phyloP scores from a whole-genome alignment of 2,113 vertebrate species.

The Coturnix japonica region DNA sequence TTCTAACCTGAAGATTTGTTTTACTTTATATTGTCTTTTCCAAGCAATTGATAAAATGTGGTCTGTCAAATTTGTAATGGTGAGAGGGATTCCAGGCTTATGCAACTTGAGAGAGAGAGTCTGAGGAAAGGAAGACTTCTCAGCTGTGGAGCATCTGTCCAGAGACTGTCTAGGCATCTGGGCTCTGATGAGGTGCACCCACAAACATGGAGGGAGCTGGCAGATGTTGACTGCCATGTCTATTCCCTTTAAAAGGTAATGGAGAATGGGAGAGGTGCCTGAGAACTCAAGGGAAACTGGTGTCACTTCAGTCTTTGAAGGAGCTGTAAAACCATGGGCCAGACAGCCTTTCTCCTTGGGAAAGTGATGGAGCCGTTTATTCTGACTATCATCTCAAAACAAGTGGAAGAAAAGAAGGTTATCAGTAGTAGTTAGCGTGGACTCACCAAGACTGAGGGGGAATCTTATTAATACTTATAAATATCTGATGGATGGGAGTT shows the following conservation, averaged over 20 bases:
- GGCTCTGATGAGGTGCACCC: too few species aligned
- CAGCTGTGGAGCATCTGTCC: too few species aligned
- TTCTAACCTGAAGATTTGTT: slow-evolving; percentile 30
- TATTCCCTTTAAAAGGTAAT: background rate
- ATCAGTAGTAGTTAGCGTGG: background rate
- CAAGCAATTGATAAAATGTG: slow-evolving; percentile 2
- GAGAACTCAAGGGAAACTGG: background rate
- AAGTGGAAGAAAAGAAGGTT: background rate
- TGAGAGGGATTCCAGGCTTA: background rate
- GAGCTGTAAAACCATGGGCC: background rate
- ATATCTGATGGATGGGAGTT: background rate
- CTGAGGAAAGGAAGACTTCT: too few species aligned
- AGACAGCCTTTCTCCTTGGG: background rate
- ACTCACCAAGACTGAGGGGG: background rate
- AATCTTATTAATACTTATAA: background rate
- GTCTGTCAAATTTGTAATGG: background rate
- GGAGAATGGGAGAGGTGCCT: background rate
- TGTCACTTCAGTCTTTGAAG: background rate
- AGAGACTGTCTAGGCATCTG: too few species aligned
- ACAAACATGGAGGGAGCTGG: too few species aligned
- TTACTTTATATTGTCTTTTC: background rate
- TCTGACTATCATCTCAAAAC: background rate
- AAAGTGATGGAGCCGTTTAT: background rate
- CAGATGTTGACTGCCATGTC: too few species aligned
- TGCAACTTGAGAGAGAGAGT: background rate